Percentiles rank a stretch among this genome's conserved stretches.
These are phyloP conservation scores for Hephaestus fuliginosus DNA, from an alignment of 2,797 vertebrate species.

Conservation along the genomic window DNA sequence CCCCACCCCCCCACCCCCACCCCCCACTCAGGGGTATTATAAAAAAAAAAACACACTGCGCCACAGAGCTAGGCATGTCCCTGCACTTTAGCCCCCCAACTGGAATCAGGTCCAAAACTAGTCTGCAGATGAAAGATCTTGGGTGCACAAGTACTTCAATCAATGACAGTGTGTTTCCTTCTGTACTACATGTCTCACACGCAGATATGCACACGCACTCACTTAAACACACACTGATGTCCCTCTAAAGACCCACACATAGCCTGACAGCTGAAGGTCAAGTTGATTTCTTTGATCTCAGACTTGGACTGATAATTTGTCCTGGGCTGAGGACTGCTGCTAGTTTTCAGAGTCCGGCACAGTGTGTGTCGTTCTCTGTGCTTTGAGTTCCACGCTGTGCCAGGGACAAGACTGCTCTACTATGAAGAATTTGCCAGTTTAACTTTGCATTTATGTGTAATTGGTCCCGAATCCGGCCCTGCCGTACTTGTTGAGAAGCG, in stretches of 20 bases:
- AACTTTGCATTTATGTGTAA: conserved; percentile 21
- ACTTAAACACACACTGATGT: background rate
- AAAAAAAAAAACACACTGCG: too few species aligned
- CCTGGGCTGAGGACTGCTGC: conserved; percentile 11
- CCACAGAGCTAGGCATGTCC: too few species aligned
- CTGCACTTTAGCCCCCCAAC: too few species aligned
- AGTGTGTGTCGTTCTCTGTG: conserved; percentile 27
- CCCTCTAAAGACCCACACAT: conserved; percentile 34
- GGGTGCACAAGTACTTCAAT: conserved; percentile 18
- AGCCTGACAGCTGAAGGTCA: conserved; percentile 59
- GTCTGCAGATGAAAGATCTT: background rate
- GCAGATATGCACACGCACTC: background rate
- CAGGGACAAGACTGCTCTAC: conserved; percentile 34
- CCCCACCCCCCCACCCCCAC: too few species aligned
- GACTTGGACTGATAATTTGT: conserved; percentile 47
- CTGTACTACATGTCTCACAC: conserved; percentile 5
- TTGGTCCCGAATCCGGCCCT: conserved; percentile 1
- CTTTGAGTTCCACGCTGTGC: conserved; percentile 31
- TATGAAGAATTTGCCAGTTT: conserved; percentile 22
- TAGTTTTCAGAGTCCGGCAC: background rate
- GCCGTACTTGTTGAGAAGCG: background rate
- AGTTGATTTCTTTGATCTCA: conserved; percentile 64
- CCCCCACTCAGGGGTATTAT: too few species aligned
- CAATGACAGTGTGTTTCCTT: conserved; percentile 9
- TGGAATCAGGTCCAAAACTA: background rate